Evolutionary conservation across 92 coral and sea anemone genomes (phyloP).

Genomic region (Porites evermanni): DNA sequence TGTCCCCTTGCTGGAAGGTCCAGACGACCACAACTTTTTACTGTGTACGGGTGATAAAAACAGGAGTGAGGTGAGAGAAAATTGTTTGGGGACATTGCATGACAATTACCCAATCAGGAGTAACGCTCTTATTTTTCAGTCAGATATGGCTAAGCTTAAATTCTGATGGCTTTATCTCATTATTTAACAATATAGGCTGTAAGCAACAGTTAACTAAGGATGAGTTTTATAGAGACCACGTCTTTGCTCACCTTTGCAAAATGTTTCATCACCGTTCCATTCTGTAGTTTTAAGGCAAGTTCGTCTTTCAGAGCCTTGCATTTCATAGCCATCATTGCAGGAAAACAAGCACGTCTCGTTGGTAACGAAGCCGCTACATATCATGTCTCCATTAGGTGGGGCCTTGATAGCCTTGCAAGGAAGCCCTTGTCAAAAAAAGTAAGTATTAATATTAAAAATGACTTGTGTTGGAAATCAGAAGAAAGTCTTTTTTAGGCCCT

Average conservation of each 20-base stretch:
- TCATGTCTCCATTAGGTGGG: conserved; percentile 52
- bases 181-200: no score
- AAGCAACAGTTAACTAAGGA: no score
- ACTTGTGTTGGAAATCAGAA: no score
- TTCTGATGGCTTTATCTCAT: no score
- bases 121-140: no score
- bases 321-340: conserved; percentile 54
- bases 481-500: no score
- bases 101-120: no score
- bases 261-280: conserved; percentile 46
- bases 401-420: conserved; percentile 41
- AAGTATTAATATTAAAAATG: no score
- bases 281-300: conserved; percentile 54
- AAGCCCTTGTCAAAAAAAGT: conserved; percentile 25
- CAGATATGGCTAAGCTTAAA: no score
- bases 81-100: no score
- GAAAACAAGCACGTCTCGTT: conserved; percentile 53
- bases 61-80: no score
- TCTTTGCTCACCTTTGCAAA: conserved; percentile 42
- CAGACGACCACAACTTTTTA: conserved; percentile 15
- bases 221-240: no score
- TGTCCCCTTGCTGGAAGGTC: not conserved
- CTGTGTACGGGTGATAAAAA: not conserved
- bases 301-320: conserved; percentile 43
- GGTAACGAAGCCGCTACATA: conserved; percentile 53